These are phyloP conservation scores for Rhineura floridana DNA, from an alignment of 2,113 vertebrate genomes.

Conservation along the genomic window DNA sequence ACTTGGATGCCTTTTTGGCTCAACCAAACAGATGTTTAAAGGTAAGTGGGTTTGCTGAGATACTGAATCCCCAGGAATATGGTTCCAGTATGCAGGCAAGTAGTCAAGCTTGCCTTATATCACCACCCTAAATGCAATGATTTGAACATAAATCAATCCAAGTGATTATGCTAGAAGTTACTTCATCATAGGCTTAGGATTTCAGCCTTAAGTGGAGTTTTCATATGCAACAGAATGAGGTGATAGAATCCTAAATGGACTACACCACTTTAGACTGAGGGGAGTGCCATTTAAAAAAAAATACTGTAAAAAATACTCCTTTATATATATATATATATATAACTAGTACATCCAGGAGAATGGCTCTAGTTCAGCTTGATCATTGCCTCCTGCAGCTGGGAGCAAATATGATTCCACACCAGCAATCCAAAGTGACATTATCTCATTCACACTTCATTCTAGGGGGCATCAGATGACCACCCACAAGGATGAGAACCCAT, in stretches of 20 bases:
- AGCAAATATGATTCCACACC: not conserved
- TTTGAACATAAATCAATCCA: not conserved
- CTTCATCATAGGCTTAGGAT: not conserved
- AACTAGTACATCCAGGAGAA: too few relatives aligned
- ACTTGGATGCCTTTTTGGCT: fast-evolving
- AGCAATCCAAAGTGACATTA: not conserved
- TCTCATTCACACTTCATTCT: not conserved
- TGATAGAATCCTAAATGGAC: not conserved
- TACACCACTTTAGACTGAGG: not conserved
- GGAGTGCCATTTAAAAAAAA: not conserved
- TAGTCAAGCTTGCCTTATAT: not conserved
- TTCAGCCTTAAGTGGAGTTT: not conserved
- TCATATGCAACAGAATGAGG: not conserved
- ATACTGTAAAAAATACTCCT: too few relatives aligned
- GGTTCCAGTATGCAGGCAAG: not conserved
- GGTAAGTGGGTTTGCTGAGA: fast-evolving
- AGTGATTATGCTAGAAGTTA: not conserved
- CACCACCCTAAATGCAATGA: not conserved
- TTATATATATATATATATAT: too few relatives aligned
- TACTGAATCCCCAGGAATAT: not conserved
- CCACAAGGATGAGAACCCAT: not conserved
- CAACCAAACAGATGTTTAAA: not conserved
- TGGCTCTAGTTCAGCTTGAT: too few relatives aligned
- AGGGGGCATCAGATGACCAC: not conserved
- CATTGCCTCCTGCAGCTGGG: too few relatives aligned